Percentiles rank a stretch among this genome's conserved stretches.
These are phyloP conservation scores for Phaonia tiefii DNA, from an alignment of 2,888 invertebrate genomes.

Conservation along the genomic window DNA sequence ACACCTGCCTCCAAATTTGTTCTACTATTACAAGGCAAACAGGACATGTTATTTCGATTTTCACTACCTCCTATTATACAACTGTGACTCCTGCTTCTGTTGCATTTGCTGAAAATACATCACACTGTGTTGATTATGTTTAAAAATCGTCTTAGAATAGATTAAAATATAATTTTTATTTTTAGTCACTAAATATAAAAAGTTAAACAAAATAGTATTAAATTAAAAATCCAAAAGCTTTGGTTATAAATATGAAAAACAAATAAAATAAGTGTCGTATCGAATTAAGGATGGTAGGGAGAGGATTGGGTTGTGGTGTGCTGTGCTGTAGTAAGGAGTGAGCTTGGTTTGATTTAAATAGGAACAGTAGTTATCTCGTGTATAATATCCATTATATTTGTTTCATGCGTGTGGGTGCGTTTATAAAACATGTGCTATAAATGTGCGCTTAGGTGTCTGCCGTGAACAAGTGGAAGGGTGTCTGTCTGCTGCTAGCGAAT, in stretches of 20 bases:
- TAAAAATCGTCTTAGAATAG: background rate
- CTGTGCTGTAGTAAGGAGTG: no score
- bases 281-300: background rate
- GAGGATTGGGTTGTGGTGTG: conserved; percentile 8
- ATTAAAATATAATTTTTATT: background rate
- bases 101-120: no score
- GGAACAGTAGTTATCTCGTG: conserved; percentile 13
- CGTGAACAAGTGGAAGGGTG: background rate
- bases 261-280: background rate
- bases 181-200: conserved; percentile 4
- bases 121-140: no score
- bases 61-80: no score
- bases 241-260: background rate
- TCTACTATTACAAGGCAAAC: no score
- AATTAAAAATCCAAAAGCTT: background rate
- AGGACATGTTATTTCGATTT: no score
- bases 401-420: conserved; percentile 4
- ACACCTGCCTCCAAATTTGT: no score
- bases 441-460: conserved; percentile 17
- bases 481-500: no score
- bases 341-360: conserved; percentile 11
- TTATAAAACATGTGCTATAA: conserved; percentile 22
- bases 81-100: no score
- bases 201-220: background rate
- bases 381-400: no score